Evolutionary conservation across 2,113 vertebrate species (phyloP).

Genomic region (Eulacestoma nigropectus): DNA sequence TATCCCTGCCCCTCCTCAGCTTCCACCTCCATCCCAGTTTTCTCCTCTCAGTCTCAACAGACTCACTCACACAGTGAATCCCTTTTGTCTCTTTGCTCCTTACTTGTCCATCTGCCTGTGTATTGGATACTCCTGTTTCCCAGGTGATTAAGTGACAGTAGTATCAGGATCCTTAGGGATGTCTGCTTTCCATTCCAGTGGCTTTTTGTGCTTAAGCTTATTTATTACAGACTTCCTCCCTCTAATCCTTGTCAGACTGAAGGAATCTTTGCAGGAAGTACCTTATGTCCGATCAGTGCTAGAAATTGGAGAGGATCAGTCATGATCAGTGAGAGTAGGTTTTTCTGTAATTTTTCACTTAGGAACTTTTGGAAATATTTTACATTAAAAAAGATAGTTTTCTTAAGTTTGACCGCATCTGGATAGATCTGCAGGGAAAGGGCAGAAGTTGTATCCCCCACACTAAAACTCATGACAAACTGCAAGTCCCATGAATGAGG

Average conservation of each 20-base stretch:
- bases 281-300: neutral
- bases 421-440: neutral
- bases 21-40: neutral
- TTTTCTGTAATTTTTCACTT: neutral
- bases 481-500: neutral
- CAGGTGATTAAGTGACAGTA: neutral
- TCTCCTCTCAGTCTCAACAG: neutral
- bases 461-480: neutral
- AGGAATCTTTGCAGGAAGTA: neutral
- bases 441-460: neutral
- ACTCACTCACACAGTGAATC: neutral
- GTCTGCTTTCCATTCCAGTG: neutral
- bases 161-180: neutral
- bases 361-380: neutral
- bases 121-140: neutral
- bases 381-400: accelerated
- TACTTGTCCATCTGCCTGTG: neutral
- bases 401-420: neutral
- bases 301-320: neutral
- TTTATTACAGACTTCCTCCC: neutral
- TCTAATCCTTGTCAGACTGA: neutral
- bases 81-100: neutral
- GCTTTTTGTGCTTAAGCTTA: neutral
- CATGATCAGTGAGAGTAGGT: neutral
- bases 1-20: neutral